Base-by-base conservation (phyloP, 2,888 invertebrate species). In the Dryomyza anilis region DNA sequence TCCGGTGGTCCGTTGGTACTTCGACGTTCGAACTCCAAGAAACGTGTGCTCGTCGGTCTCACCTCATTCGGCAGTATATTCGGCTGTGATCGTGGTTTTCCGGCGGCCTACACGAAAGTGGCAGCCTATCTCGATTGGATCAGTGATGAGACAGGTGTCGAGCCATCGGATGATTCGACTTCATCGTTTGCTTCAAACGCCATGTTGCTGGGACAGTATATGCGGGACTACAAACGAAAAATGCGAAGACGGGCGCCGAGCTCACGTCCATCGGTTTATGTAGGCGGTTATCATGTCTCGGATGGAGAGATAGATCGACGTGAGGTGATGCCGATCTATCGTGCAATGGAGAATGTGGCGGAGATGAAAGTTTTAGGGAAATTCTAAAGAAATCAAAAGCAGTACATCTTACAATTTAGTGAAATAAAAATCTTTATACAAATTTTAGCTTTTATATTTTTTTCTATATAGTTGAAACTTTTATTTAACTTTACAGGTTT, bases 31-130 rank as follows among this genome's bases (percentile, higher is more conserved):
- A 70, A 73, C 48, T 76, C 76, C 2, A 78, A 77, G 50, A 76
- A 73, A 45, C 75, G 77, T 3, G 73, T 80, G 10, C 71, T 83
- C 8, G 74, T 82, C 45, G 82, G 82, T 0, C 69, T 82, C 25
- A 83, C 80, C 5, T 82, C 82, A 2, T 83, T 81, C 59, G 82
- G 82, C 21, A 81, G 80, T 63, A 81, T 81, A 59, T 78, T 78
- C 48, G 81, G 81, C 39, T 81, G 81, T 61, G 78, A 81, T 72
- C 76, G 76, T 2, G 78, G 79, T 60, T 80, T 77, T 67, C 81
- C 81, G 33, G 79, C 82, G 4, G 81, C 82, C 33, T 81, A 82
- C 46, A 82, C 81, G 6, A 80, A 80, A 70, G 79, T 82, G 10
- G 76, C 82, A 43, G 76, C 83, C 2, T 82, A 82, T 57, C 69